Conservation (phyloP, 2,888 invertebrate species). For the Deladenus siricidicola region DNA sequence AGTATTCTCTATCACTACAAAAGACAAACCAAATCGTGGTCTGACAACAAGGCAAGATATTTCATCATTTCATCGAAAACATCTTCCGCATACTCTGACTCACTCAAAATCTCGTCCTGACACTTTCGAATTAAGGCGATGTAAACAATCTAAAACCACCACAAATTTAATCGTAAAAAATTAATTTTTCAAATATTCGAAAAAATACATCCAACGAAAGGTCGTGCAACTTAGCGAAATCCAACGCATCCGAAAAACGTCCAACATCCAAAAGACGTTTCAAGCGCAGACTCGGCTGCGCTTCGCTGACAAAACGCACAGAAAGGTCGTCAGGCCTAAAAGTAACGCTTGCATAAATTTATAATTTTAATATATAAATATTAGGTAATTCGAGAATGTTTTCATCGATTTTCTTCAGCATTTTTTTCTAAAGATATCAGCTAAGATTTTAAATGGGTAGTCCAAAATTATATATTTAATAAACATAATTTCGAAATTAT, state of each 20-base stretch:
- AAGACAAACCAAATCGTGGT: constrained; percentile 11
- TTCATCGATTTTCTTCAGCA: too few relatives aligned
- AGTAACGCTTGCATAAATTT: too few relatives aligned
- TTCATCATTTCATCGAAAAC: constrained; percentile 10
- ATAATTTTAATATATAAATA: too few relatives aligned
- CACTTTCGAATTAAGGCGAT: constrained; percentile 8
- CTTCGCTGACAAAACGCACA: constrained; percentile 17
- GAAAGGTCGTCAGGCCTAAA: constrained; percentile 9
- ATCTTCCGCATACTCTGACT: constrained; percentile 9
- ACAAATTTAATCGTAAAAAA: constrained; percentile 6
- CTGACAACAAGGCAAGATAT: constrained; percentile 4
- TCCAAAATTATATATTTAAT: too few relatives aligned
- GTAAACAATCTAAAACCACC: constrained; percentile 16
- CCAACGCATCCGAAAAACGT: constrained; percentile 14
- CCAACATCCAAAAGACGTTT: constrained; percentile 10
- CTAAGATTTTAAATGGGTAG: too few relatives aligned
- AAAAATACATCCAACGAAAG: constrained; percentile 11
- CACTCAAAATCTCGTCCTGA: constrained; percentile 14
- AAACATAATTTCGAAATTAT: too few relatives aligned
- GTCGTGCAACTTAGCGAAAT: constrained; percentile 12
- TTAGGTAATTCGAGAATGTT: too few relatives aligned
- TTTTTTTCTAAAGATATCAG: too few relatives aligned
- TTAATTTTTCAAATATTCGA: neutral
- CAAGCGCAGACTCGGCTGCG: constrained; percentile 11
- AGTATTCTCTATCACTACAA: neutral